These are phyloP conservation scores for Digitonthophagus gazella DNA, from an alignment of 2,888 invertebrate species.

Conservation along the genomic window DNA sequence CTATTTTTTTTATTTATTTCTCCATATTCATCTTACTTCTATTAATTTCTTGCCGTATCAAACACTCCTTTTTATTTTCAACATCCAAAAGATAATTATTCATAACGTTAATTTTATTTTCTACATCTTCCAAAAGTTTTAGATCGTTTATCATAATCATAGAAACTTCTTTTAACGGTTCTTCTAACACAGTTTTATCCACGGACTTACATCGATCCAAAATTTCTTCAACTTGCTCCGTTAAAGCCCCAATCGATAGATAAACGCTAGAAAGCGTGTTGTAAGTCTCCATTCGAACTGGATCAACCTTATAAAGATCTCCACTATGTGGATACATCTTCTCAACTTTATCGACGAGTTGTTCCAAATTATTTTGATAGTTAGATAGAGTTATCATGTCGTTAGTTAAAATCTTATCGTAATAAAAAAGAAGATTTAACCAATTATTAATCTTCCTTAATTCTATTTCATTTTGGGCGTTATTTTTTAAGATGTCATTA, in stretches of 20 bases:
- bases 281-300: slow-evolving; percentile 7
- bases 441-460: slow-evolving; percentile 20
- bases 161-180: slow-evolving; percentile 19
- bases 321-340: slow-evolving; percentile 11
- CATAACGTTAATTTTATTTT: slow-evolving; percentile 13
- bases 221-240: slow-evolving; percentile 16
- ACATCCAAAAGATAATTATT: slow-evolving; percentile 18
- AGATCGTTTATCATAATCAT: slow-evolving; percentile 21
- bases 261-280: slow-evolving; percentile 10
- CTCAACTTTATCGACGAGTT: slow-evolving; percentile 7
- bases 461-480: neutral
- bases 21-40: too few species aligned
- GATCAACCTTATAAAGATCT: slow-evolving; percentile 16
- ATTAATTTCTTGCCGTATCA: too few species aligned
- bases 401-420: slow-evolving; percentile 7
- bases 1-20: too few species aligned
- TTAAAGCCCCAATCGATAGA: slow-evolving; percentile 9
- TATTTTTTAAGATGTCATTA: slow-evolving; percentile 4
- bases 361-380: slow-evolving; percentile 8
- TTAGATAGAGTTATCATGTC: slow-evolving; percentile 7
- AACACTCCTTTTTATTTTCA: slow-evolving; percentile 10
- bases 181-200: neutral
- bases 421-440: slow-evolving; percentile 16
- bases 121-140: slow-evolving; percentile 17
- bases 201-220: slow-evolving; percentile 1